Evolutionary conservation across 2,888 invertebrate genomes (phyloP).

Genomic region (Hedychridium roseum): DNA sequence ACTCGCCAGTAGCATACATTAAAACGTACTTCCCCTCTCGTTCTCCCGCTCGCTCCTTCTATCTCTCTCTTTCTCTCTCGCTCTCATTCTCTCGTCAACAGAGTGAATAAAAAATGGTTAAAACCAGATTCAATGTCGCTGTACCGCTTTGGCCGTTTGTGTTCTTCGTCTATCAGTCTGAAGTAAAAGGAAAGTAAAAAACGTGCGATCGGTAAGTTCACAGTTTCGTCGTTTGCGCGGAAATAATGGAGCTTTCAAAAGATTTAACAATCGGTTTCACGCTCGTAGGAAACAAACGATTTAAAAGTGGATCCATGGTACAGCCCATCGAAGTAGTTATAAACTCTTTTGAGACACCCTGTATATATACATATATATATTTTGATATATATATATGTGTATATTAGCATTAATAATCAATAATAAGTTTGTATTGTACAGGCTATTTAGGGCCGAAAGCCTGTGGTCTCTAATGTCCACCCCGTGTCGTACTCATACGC

Average conservation of each 20-base stretch:
- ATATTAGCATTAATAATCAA: slow-evolving; percentile 56
- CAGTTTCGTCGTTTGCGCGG: slow-evolving; percentile 6
- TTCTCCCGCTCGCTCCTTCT: slow-evolving; percentile 10
- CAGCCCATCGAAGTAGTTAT: slow-evolving; percentile 48
- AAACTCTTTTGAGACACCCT: slow-evolving; percentile 61
- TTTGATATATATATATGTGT: slow-evolving; percentile 28
- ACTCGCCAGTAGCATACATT: slow-evolving; percentile 23
- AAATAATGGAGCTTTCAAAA: slow-evolving; percentile 6
- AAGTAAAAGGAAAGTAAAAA: slow-evolving; percentile 9
- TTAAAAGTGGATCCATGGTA: slow-evolving; percentile 32
- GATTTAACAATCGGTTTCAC: no score
- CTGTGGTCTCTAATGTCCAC: slow-evolving; percentile 49
- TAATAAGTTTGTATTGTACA: slow-evolving; percentile 62
- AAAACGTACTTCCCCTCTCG: slow-evolving; percentile 12
- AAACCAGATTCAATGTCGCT: slow-evolving; percentile 46
- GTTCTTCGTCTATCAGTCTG: background rate
- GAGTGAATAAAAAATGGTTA: slow-evolving; percentile 58
- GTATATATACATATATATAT: slow-evolving; percentile 42
- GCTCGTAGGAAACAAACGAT: background rate
- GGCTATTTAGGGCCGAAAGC: slow-evolving; percentile 51
- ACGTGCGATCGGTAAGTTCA: no score
- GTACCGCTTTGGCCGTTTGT: slow-evolving; percentile 32
- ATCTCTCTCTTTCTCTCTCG: slow-evolving; percentile 12
- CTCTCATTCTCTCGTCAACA: slow-evolving; percentile 41
- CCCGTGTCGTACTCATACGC: slow-evolving; percentile 36